Evolutionary conservation across 2,797 vertebrate species (phyloP), one percentile per base, ranked within the genome.

Genomic region (Girardinus metallicus): DNA sequence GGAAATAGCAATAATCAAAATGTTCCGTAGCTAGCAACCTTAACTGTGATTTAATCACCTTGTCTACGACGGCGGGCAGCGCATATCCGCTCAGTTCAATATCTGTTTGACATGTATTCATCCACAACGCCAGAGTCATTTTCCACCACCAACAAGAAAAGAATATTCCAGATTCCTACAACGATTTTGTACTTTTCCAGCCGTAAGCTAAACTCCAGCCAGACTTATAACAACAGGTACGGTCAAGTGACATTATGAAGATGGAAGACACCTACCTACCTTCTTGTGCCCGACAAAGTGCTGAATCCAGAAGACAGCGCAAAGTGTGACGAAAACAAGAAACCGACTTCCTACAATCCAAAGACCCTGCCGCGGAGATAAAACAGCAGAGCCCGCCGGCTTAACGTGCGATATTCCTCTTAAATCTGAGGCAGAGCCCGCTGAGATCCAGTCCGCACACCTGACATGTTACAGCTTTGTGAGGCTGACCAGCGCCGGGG

Each of bases 191-290:
- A 1, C 18, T 60, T 72, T 73, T 39, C 26, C 68, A 60, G 70
- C 13, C 18, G 76, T 26, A 7, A 55, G n/a, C 23, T 71, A 44
- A 60, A 44, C 39, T 39, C 62, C 60, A 34, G 29, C 31, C 26
- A 34, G 60, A 62, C 9, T 21, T 13, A 5, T 6, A 13, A 21
- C 64, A 43, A n/a, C 66, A 70, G 66, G 66, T 70, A 5, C 9
- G 21, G 2, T 66, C 64, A 23, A 51, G 39, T n/a, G 23, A n/a
- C 66, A 15, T 41, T 5, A 23, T 12, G 21, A 26, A 75, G n/a
- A 1, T 21, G 73, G n/a, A 73, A 77, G n/a, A 80, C 79, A 93
- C 95, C 95, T n/a, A 93, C 95, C 95, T 29, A 97, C 96, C 96
- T 92, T 76, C 60, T 62, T 76, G 44, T 75, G 82, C 68, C 57